Evolutionary conservation across 2,113 vertebrate genomes (phyloP).

Genomic region (Platysteira castanea): DNA sequence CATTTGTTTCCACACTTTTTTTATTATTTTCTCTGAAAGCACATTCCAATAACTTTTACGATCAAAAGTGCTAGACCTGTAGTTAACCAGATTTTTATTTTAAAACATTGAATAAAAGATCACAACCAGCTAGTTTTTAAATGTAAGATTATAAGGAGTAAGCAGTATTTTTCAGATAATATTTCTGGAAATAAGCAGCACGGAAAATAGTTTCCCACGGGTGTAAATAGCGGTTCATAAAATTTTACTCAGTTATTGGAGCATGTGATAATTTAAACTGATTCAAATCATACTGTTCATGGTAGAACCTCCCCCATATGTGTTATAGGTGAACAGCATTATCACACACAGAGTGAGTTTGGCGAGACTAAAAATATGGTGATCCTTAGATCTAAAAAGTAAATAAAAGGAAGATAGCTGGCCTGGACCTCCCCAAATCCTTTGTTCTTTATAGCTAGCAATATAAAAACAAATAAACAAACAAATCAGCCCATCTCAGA

Average conservation of each 20-base stretch:
- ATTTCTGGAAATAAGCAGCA: neutral
- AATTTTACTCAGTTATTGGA: neutral
- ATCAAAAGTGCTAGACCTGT: neutral
- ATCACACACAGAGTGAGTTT: neutral
- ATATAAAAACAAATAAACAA: neutral
- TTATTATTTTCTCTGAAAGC: neutral
- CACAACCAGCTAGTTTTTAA: neutral
- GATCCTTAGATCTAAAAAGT: neutral
- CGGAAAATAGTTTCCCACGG: neutral
- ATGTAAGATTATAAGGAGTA: neutral
- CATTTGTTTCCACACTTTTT: neutral
- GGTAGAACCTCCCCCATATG: neutral
- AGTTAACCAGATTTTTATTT: neutral
- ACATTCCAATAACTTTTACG: neutral
- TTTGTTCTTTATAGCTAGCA: neutral
- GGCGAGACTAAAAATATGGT: neutral
- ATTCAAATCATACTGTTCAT: neutral
- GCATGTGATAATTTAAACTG: neutral
- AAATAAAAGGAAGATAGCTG: neutral
- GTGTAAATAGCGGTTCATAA: neutral
- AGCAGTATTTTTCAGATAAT: neutral
- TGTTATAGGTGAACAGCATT: neutral
- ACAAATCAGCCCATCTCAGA: neutral
- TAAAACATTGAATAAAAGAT: neutral
- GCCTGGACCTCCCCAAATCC: neutral